Evolutionary conservation across 2,113 vertebrate genomes (phyloP).

Genomic region (Trichomycterus rosablanca): DNA sequence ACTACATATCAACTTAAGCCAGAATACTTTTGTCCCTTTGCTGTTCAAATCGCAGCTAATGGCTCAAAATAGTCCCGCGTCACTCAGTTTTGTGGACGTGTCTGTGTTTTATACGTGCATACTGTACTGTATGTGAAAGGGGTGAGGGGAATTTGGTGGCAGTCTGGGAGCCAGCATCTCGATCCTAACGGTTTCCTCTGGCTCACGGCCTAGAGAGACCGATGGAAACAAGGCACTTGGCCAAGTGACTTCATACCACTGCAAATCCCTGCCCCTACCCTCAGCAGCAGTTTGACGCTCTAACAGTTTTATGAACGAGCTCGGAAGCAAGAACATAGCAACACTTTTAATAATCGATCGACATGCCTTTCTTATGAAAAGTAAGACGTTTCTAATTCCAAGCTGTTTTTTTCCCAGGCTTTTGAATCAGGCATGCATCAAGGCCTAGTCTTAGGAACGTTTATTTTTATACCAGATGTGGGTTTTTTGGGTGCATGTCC

Average conservation of each 20-base stretch:
- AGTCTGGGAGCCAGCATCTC: constrained; percentile 50
- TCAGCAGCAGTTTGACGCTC: constrained; percentile 27
- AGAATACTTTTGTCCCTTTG: constrained; percentile 29
- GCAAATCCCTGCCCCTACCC: constrained; percentile 44
- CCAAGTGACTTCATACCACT: constrained; percentile 74
- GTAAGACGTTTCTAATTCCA: not conserved
- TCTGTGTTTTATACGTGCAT: not conserved
- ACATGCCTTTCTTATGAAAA: constrained; percentile 12
- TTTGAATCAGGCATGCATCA: constrained; percentile 2
- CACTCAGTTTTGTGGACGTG: not conserved
- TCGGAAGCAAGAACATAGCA: constrained; percentile 39
- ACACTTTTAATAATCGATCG: constrained; percentile 25
- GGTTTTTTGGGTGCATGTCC: constrained; percentile 62
- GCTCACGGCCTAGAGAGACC: constrained; percentile 69
- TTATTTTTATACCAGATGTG: constrained; percentile 67
- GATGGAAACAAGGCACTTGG: constrained; percentile 73
- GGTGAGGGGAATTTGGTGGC: constrained; percentile 40
- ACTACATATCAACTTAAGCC: constrained; percentile 33
- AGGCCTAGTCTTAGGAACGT: constrained; percentile 38
- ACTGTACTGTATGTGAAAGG: constrained; percentile 5
- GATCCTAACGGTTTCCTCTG: constrained; percentile 66
- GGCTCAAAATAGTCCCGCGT: too few species aligned
- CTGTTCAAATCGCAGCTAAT: too few species aligned
- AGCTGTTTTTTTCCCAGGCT: not conserved
- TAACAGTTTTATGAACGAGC: constrained; percentile 26